Evolutionary conservation across 2,113 vertebrate species (phyloP), one percentile per base, ranked within the genome.

Genomic region (Poicephalus gulielmi): DNA sequence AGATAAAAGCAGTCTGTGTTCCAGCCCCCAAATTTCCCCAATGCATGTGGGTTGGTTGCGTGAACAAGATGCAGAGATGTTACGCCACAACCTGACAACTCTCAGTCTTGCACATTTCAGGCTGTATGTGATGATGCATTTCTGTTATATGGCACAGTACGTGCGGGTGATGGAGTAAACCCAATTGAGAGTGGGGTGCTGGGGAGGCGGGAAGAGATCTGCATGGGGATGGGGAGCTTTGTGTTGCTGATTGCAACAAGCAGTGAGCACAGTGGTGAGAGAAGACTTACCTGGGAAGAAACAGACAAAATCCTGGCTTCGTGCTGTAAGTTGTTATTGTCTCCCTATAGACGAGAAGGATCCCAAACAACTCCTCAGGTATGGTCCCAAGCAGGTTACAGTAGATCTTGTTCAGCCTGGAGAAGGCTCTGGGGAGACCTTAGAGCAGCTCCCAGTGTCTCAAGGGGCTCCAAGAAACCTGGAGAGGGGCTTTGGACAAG

Each of bases 1-100:
- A 92, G 83, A 83, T 19, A 81, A 91, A 91, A 93, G 33, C 91
- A 78, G 28, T 20, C 52, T 74, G 47, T 83, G 63, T 53, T 88
- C 85, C 70, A 82, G 55, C 28, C 82, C 73, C 78, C 10, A 82
- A 28, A 46, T 79, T 87, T 67, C 70, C 78, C 70, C 43, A 60
- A 13, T 7, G 47, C 78, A 55, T 41, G 3, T 14, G 47, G 85
- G 70, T 17, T 52, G 68, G 33, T 19, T 74, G 70, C 23, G 75
- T 60, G 90, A 93, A 50, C 78, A 37, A 39, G 41, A 57, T 41
- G 59, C 78, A 62, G 81, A 73, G 68, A 52, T 33, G 68, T 63
- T 76, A 46, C 8, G 2, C 59, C 14, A 10, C 37, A 43, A 3
- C 52, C 75, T 44, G 46, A 17, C 55, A 81, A 13, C 68, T 18